Base-by-base conservation (phyloP, 1,140 invertebrate genomes). In the Linepithema humile region DNA sequence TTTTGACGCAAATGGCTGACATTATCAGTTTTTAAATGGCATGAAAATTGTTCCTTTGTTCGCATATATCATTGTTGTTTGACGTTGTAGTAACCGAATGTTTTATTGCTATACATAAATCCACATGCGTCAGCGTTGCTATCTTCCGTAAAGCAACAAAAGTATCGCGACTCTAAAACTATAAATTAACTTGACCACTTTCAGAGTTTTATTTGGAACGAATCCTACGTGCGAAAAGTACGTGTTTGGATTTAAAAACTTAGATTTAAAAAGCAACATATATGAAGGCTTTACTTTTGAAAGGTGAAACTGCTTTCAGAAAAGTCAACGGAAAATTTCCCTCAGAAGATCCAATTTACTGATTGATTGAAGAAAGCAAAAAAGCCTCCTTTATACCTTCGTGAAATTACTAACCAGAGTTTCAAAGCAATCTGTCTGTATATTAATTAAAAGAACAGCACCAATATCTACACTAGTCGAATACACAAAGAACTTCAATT, bases 261-360 rank as follows among this genome's bases (percentile, higher is more conserved):
- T 59, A n/a, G 23, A 57, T 35, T 15, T n/a, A n/a, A n/a, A n/a
- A n/a, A n/a, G n/a, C n/a, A 17, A 5, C n/a, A 38, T 6, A 20
- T 7, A 20, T n/a, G n/a, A n/a, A 43, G 6, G 29, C 10, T 35
- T 20, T 23, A 48, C 12, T 75, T 48, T 38, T 35, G n/a, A 7
- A 64, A 77, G 57, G 12, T 48, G 20, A 77, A 64, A n/a, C 29
- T 35, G 29, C 40, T 53, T 59, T 73, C 29, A 17, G 6, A 7
- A 77, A 53, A 77, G 59, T 50, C 20, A 26, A 38, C 12, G 20
- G 43, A 29, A 77, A 65, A 77, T 77, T 53, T 77, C 59, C 20
- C 15, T 64, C n/a, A 29, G 10, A 77, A 50, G 65, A 64, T 38
- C 59, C 70, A 35, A 74, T 59, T 77, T 64, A 26, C 20, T 23